Evolutionary conservation across 2,113 vertebrate genomes (phyloP).

Genomic region (Pygoscelis adeliae): DNA sequence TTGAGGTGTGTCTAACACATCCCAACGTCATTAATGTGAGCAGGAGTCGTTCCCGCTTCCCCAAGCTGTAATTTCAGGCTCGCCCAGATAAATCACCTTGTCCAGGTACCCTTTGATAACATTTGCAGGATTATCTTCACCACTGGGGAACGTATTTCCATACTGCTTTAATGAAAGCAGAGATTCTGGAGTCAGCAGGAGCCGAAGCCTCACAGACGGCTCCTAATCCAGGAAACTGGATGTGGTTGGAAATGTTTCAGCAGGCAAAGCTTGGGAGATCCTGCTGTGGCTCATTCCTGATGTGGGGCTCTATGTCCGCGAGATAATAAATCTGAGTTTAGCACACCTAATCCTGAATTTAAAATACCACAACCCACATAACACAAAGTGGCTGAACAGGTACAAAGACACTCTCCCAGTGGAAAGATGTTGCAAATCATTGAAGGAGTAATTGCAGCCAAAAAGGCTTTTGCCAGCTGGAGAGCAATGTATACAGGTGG

Average conservation of each 20-base stretch:
- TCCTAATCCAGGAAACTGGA: slow-evolving; percentile 46
- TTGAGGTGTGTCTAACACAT: neutral
- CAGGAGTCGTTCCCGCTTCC: neutral
- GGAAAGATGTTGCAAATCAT: slow-evolving; percentile 15
- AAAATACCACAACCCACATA: slow-evolving; percentile 17
- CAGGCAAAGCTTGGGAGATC: neutral
- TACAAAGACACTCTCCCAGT: neutral
- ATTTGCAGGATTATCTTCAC: slow-evolving; percentile 24
- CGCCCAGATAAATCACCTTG: neutral
- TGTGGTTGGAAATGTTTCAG: slow-evolving; percentile 16
- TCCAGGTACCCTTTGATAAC: slow-evolving; percentile 22
- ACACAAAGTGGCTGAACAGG: neutral
- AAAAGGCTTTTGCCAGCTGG: neutral
- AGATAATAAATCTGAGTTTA: slow-evolving; percentile 28
- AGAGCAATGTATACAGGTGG: neutral
- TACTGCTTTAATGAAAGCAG: slow-evolving; percentile 25
- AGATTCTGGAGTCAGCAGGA: slow-evolving; percentile 44
- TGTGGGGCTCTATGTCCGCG: neutral
- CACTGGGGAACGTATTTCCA: slow-evolving; percentile 28
- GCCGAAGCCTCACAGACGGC: neutral
- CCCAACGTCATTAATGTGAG: neutral
- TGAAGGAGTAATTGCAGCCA: neutral
- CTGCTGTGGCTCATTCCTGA: slow-evolving; percentile 28
- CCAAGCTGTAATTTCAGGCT: slow-evolving; percentile 27
- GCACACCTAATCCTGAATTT: neutral